Evolutionary conservation across 2,888 invertebrate species (phyloP).

Genomic region (Phaedon cochleariae): DNA sequence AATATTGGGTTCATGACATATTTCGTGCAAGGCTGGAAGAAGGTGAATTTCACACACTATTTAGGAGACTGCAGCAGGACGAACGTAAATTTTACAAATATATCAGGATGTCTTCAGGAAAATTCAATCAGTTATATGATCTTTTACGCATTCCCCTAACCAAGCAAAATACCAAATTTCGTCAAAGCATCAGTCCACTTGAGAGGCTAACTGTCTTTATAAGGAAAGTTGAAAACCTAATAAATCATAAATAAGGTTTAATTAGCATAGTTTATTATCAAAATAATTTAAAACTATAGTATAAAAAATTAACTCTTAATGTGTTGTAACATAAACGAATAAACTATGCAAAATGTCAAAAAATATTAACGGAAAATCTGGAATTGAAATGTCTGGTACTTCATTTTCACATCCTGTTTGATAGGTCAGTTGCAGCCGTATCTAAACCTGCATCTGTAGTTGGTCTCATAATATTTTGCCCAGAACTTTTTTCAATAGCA

Average conservation of each 20-base stretch:
- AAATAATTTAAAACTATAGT: background rate
- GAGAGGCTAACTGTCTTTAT: conserved; percentile 1
- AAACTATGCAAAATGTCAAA: background rate
- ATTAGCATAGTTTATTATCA: background rate
- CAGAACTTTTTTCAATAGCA: conserved; percentile 18
- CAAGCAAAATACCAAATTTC: conserved; percentile 5
- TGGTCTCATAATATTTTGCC: conserved; percentile 16
- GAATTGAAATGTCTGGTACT: background rate
- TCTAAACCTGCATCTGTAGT: background rate
- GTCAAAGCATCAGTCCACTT: conserved; percentile 6
- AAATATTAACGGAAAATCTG: background rate
- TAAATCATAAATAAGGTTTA: background rate
- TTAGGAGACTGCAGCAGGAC: background rate
- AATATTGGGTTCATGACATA: background rate
- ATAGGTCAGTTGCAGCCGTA: no score
- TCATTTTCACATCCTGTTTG: no score
- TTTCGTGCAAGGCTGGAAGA: conserved; percentile 5
- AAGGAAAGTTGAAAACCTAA: background rate
- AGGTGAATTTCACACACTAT: conserved; percentile 4
- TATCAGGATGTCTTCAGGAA: background rate
- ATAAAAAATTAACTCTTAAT: background rate
- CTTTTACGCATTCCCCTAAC: background rate
- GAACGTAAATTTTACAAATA: conserved; percentile 1
- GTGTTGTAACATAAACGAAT: background rate
- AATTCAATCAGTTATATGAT: conserved; percentile 1